Conservation (phyloP, 2,888 invertebrate species). For the Andrena bucephala region DNA sequence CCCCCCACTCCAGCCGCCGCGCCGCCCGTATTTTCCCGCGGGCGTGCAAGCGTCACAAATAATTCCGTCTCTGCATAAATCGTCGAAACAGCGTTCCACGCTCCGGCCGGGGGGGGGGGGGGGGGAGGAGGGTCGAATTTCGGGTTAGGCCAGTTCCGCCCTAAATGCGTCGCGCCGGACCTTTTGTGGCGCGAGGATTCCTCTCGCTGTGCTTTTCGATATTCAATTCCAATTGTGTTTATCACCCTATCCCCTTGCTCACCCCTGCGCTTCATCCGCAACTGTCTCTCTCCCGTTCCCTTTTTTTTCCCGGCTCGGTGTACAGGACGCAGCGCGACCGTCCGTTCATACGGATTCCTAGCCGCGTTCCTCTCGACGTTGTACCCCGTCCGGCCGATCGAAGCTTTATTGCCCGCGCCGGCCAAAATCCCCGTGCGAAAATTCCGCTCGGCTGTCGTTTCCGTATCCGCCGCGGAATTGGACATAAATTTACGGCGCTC, state of each 20-base stretch:
- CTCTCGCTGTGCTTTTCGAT: constrained; percentile 63
- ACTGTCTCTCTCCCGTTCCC: not conserved
- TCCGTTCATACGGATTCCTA: constrained; percentile 35
- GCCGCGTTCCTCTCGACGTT: constrained; percentile 51
- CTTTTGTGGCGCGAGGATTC: constrained; percentile 47
- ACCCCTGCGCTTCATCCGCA: not conserved
- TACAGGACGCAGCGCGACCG: constrained; percentile 35
- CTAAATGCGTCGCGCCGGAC: constrained; percentile 57
- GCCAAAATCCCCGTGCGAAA: constrained; percentile 77
- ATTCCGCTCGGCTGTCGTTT: constrained; percentile 74
- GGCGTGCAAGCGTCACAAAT: constrained; percentile 48
- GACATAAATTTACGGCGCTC: constrained; percentile 76
- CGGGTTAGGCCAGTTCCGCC: constrained; percentile 61
- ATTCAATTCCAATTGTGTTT: constrained; percentile 71
- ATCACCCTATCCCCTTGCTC: constrained; percentile 22
- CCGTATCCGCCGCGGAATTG: constrained; percentile 76
- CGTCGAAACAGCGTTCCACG: constrained; percentile 49
- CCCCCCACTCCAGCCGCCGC: not conserved
- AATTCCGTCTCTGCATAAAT: constrained; percentile 63
- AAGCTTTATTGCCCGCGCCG: constrained; percentile 76
- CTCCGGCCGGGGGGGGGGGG: not conserved
- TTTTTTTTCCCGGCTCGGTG: not conserved
- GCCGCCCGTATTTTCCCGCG: constrained; percentile 32
- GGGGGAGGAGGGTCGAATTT: constrained; percentile 30
- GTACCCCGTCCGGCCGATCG: constrained; percentile 63